Percentiles rank a stretch among this genome's conserved stretches.
These are phyloP conservation scores for Aphodius sticticus DNA, from an alignment of 2,888 invertebrate species.

Conservation along the genomic window DNA sequence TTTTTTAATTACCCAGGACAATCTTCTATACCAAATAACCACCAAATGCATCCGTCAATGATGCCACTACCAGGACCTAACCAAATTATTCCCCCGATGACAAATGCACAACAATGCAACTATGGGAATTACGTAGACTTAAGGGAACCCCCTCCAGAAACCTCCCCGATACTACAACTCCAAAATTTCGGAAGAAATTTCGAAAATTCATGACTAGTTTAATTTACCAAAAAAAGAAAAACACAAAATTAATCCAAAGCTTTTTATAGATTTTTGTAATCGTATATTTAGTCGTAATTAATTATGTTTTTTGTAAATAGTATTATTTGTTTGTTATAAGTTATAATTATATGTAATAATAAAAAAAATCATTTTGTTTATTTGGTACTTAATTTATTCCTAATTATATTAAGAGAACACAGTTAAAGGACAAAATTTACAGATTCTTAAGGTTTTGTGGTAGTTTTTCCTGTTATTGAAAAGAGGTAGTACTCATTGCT, in stretches of 20 bases:
- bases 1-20: slow-evolving; percentile 66
- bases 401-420: slow-evolving; percentile 8
- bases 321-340: not conserved
- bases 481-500: slow-evolving; percentile 48
- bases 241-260: not conserved
- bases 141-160: slow-evolving; percentile 51
- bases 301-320: not conserved
- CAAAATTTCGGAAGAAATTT: slow-evolving; percentile 60
- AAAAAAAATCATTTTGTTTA: slow-evolving; percentile 10
- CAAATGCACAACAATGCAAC: slow-evolving; percentile 38
- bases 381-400: not conserved
- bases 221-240: not conserved
- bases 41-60: slow-evolving; percentile 59
- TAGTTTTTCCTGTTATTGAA: not conserved
- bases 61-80: slow-evolving; percentile 55
- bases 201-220: slow-evolving; percentile 51
- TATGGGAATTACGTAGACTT: slow-evolving; percentile 52
- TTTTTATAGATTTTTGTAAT: not conserved
- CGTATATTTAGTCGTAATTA: slow-evolving; percentile 18
- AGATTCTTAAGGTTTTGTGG: not conserved
- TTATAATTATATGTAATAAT: slow-evolving; percentile 1
- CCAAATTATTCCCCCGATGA: slow-evolving; percentile 47
- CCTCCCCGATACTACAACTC: slow-evolving; percentile 57
- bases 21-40: slow-evolving; percentile 55
- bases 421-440: not conserved